Evolutionary conservation across 2,888 invertebrate genomes (phyloP), one percentile per base, ranked within the genome.

Genomic region (Dicycla oo): DNA sequence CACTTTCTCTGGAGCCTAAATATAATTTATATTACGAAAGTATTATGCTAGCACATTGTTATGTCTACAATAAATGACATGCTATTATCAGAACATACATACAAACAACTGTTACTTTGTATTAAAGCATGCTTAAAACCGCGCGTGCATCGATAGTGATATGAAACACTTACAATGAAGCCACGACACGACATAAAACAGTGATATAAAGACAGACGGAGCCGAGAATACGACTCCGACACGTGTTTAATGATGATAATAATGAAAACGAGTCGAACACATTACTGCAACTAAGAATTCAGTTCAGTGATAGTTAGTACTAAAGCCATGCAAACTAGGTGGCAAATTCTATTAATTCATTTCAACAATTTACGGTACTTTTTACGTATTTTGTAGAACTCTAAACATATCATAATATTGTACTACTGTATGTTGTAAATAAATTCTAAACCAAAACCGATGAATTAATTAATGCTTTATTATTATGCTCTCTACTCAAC

Each of bases 1-100:
- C 71, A 91, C 92, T 86, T 93, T 94, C 77, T 95, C 95, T 38
- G 87, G 72, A 15, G 80, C 86, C 93, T 93, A 84, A 58, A 58
- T 70, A 73, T 62, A 73, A 40, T 78, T 56, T 38, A 65, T 71
- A 65, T 69, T 43, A 57, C 15, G 23, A 47, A 56, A 69, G 54
- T 71, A 65, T 69, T 43, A 57, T 11, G 23, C 51, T 57, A 69
- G 54, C 38, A 30, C n/a, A 54, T 49, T 64, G 30, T 56, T 30
- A 65, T 51, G 70, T 18, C n/a, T 60, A 70, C 75, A 64, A 62
- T 69, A 30, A 71, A 73, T 67, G 66, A 80, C 80, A 83, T 87
- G 83, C 84, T 72, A 72, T 67, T 72, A 73, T 63, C 45, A 72
- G 53, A 72, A 63, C 15, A 73, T 66, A 67, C 34, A 81, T 60